phyloP scores from a whole-genome alignment of 2,888 invertebrate species.

The Bibio marci region DNA sequence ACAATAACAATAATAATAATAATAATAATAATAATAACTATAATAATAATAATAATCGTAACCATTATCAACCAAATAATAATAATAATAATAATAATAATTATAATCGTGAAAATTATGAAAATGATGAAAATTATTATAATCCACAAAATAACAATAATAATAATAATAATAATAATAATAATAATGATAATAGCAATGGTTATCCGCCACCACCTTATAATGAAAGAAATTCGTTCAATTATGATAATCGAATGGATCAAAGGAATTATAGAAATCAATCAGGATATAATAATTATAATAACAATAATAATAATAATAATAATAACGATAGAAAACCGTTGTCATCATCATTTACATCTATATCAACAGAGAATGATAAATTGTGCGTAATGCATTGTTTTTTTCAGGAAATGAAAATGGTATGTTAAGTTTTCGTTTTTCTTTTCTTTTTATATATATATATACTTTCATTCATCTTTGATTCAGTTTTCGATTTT shows the following conservation, averaged over 20 bases:
- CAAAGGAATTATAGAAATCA: no score
- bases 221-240: neutral
- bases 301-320: no score
- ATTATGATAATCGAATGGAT: no score
- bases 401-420: constrained; percentile 47
- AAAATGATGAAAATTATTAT: no score
- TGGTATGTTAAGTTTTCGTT: constrained; percentile 31
- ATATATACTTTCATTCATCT: neutral
- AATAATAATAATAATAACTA: neutral
- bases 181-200: neutral
- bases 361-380: constrained; percentile 9
- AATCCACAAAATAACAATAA: neutral
- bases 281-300: no score
- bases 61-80: neutral
- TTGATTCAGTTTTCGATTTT: constrained; percentile 3
- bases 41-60: constrained; percentile 3
- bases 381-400: constrained; percentile 46
- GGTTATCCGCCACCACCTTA: neutral
- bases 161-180: neutral
- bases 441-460: neutral
- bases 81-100: constrained; percentile 1
- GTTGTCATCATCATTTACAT: no score
- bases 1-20: constrained; percentile 20
- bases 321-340: neutral
- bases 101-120: no score